Percentiles rank a stretch among this genome's conserved stretches.
These are phyloP conservation scores for Blera fallax DNA, from an alignment of 2,888 invertebrate genomes.

Conservation along the genomic window DNA sequence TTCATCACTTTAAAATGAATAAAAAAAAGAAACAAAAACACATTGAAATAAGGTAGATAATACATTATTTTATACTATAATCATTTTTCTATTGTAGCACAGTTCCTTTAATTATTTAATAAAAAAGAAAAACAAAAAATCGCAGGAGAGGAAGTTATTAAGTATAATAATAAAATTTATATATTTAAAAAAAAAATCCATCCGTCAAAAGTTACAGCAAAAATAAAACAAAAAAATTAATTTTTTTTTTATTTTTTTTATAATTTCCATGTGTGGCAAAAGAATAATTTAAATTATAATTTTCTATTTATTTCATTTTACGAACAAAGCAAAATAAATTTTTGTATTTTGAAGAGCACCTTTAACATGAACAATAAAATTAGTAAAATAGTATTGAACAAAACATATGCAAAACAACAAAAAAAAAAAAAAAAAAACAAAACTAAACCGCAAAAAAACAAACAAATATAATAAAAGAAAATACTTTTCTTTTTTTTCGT, in stretches of 20 bases:
- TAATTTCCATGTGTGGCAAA: slow-evolving; percentile 31
- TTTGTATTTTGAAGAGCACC: slow-evolving; percentile 76
- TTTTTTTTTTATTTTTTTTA: neutral
- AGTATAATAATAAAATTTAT: slow-evolving; percentile 30
- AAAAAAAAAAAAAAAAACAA: slow-evolving; percentile 66
- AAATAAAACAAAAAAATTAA: neutral
- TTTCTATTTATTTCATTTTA: slow-evolving; percentile 22
- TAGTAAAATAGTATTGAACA: slow-evolving; percentile 73
- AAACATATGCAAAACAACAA: slow-evolving; percentile 60
- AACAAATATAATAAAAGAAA: slow-evolving; percentile 59
- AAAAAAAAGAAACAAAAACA: slow-evolving; percentile 31
- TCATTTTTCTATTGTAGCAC: slow-evolving; percentile 67
- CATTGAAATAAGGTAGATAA: slow-evolving; percentile 27
- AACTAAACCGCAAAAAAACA: slow-evolving; percentile 41
- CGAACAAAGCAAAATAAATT: slow-evolving; percentile 68
- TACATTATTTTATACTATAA: slow-evolving; percentile 63
- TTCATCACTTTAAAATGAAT: slow-evolving; percentile 31
- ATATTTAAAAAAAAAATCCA: slow-evolving; percentile 70
- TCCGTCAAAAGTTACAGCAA: slow-evolving; percentile 62
- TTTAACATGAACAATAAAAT: slow-evolving; percentile 76
- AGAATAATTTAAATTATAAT: neutral
- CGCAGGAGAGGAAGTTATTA: slow-evolving; percentile 1
- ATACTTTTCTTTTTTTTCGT: neutral
- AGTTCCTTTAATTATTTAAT: slow-evolving; percentile 64
- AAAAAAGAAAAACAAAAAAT: neutral